Evolutionary conservation across 2,888 invertebrate species (phyloP), one percentile per base, ranked within the genome.

Genomic region (Drosophila incognita): DNA sequence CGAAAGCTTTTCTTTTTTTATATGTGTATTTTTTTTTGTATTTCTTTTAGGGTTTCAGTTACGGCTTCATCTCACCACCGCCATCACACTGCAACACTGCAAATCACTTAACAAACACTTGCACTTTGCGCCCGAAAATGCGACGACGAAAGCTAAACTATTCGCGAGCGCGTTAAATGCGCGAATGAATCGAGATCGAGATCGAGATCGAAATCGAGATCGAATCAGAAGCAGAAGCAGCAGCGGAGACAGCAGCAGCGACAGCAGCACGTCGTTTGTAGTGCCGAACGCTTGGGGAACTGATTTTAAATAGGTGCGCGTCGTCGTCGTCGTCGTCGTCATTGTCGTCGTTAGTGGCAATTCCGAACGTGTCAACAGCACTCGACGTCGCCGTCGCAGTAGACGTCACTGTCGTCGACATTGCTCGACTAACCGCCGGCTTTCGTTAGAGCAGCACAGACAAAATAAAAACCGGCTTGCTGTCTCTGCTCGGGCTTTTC

Each of bases 231-330:
- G 57, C 61, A 82, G 74, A 71, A 74, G 69, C 72, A 58, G 33
- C 59, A 67, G 59, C 42, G 72, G 65, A 38, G 59, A 60, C 75
- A 72, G 69, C 76, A 69, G 75, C 81, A 61, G 71, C 67, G 64
- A 72, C 70, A 69, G 66, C 74, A 71, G 67, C 59, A 24, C 65
- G 75, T 78, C 78, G 82, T 81, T 79, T 79, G 85, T 56, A 62
- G 35, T 49, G 66, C 60, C 81, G 79, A 78, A 53, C 54, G 76
- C 53, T 66, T 71, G 85, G 81, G 76, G 75, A 76, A 81, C 81
- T 81, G 83, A 85, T 87, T 85, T 87, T 87, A 85, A 85, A 87
- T 87, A 76, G 87, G 84, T 78, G 80, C 70, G 73, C 80, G 48
- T 67, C 64, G 70, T 74, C 65, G 65, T 24, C 52, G 21, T 54